phyloP scores from a whole-genome alignment of 2,797 vertebrate species.

The Helicolenus hilgendorfi region DNA sequence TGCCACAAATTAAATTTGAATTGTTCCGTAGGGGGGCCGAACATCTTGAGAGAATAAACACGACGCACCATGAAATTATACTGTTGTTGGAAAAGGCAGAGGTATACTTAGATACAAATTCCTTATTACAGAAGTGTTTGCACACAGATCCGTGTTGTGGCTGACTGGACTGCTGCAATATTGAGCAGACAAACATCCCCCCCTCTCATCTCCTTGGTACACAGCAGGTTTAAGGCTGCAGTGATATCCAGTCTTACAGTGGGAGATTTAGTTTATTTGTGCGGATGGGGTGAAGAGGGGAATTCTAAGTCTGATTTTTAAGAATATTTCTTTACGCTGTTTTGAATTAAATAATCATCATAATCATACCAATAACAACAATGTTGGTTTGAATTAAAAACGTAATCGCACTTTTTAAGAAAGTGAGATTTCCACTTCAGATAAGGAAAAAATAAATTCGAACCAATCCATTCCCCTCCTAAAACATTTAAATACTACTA shows the following conservation, averaged over 20 bases:
- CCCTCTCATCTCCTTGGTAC: constrained; percentile 49
- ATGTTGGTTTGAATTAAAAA: neutral
- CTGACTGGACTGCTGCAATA: constrained; percentile 76
- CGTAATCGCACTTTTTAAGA: neutral
- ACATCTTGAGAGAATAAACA: constrained; percentile 89
- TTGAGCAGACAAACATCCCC: constrained; percentile 58
- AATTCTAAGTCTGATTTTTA: neutral
- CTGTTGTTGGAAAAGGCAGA: constrained; percentile 80
- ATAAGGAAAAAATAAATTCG: neutral
- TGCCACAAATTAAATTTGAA: constrained; percentile 88
- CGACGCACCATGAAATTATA: constrained; percentile 91
- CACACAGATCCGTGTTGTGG: constrained; percentile 67
- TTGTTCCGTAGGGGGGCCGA: constrained; percentile 87
- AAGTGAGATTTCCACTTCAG: neutral
- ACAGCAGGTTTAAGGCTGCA: constrained; percentile 55
- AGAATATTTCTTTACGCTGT: neutral
- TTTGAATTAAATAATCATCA: constrained; percentile 10
- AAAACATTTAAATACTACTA: neutral
- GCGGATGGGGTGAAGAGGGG: neutral
- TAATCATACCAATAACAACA: neutral
- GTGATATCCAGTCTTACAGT: constrained; percentile 28
- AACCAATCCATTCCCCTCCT: neutral
- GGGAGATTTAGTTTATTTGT: constrained; percentile 4
- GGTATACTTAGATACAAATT: constrained; percentile 86
- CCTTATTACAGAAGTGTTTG: constrained; percentile 82